A percentile compares a stretch with the other conserved stretches of the same genome.
phyloP scores from a whole-genome alignment of 2,797 vertebrate genomes.

The Calcarius lapponicus region DNA sequence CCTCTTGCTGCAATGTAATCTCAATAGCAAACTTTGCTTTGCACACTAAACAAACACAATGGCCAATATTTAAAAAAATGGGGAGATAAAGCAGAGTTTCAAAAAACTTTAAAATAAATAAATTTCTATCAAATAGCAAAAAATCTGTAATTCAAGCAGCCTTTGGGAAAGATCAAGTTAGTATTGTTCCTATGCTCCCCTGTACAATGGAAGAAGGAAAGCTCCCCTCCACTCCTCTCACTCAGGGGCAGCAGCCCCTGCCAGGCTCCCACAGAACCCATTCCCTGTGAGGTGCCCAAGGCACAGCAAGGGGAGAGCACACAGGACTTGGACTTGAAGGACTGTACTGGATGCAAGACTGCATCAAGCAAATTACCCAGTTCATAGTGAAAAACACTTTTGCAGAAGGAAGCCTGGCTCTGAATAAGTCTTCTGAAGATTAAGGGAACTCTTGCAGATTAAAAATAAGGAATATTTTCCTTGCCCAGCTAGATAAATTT shows the following conservation, averaged over 20 bases:
- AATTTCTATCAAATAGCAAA: background rate
- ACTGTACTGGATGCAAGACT: background rate
- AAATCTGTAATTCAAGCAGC: background rate
- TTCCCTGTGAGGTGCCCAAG: fast-evolving
- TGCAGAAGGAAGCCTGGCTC: background rate
- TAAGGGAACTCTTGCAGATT: background rate
- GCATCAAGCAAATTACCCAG: background rate
- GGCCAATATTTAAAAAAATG: background rate
- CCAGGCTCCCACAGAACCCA: fast-evolving
- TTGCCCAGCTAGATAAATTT: background rate
- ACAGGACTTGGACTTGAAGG: background rate
- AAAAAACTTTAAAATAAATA: background rate
- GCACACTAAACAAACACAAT: background rate
- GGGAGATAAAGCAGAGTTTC: background rate
- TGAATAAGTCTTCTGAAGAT: background rate
- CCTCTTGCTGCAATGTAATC: slow-evolving; percentile 1
- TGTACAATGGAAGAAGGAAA: background rate
- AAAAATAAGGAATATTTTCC: background rate
- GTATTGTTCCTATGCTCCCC: background rate
- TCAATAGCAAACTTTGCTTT: slow-evolving; percentile 1
- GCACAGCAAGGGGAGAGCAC: background rate
- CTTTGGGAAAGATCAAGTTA: background rate
- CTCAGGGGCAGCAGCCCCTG: background rate
- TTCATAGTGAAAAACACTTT: background rate
- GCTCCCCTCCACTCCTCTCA: background rate